These are phyloP conservation scores for Clinocottus analis DNA, from an alignment of 2,113 vertebrate species.

Conservation along the genomic window DNA sequence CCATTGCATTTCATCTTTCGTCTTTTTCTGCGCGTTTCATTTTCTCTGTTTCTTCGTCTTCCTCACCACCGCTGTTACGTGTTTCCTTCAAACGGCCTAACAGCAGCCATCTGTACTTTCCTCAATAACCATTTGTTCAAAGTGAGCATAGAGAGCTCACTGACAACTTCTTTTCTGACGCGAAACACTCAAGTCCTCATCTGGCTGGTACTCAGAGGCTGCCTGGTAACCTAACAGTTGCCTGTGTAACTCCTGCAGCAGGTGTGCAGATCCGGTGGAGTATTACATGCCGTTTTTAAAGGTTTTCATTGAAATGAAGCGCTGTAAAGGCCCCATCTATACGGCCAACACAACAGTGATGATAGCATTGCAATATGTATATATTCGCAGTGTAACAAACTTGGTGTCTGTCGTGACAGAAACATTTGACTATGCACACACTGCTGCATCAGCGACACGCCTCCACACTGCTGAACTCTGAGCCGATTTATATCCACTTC, in stretches of 20 bases:
- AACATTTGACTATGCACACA: not conserved
- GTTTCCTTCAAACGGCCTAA: conserved; percentile 17
- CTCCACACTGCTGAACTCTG: not conserved
- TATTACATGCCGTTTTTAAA: not conserved
- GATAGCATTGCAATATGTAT: too few relatives aligned
- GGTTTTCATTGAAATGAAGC: not conserved
- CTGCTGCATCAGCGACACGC: too few relatives aligned
- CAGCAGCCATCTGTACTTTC: conserved; percentile 5
- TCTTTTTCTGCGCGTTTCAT: conserved; percentile 22
- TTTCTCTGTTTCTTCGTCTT: conserved; percentile 15
- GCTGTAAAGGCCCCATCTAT: too few relatives aligned
- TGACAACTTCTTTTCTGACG: not conserved
- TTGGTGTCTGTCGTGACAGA: too few relatives aligned
- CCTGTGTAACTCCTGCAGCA: not conserved
- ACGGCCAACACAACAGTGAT: too few relatives aligned
- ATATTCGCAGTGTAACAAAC: not conserved
- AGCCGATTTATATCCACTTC: not conserved
- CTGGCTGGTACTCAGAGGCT: not conserved
- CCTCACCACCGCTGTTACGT: not conserved
- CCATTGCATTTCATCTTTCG: conserved; percentile 31
- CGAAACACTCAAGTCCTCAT: conserved; percentile 7
- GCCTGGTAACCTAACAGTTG: not conserved
- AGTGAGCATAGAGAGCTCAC: conserved; percentile 3
- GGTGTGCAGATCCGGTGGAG: not conserved
- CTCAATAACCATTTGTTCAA: conserved; percentile 29